These are phyloP conservation scores for Catharus fuscescens DNA, from an alignment of 2,113 vertebrate species.

Conservation along the genomic window DNA sequence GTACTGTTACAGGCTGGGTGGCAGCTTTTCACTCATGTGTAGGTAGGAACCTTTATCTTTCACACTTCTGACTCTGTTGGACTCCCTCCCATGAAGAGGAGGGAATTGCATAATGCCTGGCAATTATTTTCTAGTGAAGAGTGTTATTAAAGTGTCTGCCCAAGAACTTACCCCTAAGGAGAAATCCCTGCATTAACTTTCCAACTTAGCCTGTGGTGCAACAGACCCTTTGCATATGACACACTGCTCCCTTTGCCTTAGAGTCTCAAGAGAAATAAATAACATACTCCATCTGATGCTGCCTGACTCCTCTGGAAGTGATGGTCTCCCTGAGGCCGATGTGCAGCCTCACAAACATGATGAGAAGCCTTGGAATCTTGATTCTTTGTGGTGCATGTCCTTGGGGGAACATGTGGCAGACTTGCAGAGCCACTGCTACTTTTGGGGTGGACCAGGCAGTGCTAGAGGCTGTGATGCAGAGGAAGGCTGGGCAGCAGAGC, in stretches of 20 bases:
- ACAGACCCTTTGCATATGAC: background rate
- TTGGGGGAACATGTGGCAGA: background rate
- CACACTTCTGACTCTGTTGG: fast-evolving
- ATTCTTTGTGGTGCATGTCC: background rate
- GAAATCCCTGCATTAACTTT: background rate
- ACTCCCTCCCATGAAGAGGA: background rate
- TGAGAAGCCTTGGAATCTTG: background rate
- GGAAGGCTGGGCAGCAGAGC: background rate
- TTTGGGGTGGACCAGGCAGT: background rate
- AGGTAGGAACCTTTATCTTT: background rate
- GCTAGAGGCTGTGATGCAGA: background rate
- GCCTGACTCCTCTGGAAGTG: background rate
- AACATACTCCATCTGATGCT: background rate
- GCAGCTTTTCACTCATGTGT: background rate
- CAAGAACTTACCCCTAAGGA: background rate
- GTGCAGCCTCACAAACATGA: background rate
- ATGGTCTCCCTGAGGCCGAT: background rate
- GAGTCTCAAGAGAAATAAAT: background rate
- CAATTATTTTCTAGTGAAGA: background rate
- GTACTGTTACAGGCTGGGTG: background rate
- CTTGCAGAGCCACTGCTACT: background rate
- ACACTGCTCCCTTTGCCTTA: background rate
- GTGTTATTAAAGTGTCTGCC: background rate
- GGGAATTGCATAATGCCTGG: background rate
- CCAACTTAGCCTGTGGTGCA: background rate